Evolutionary conservation across 2,113 vertebrate species (phyloP).

Genomic region (Amblyornis subalaris): DNA sequence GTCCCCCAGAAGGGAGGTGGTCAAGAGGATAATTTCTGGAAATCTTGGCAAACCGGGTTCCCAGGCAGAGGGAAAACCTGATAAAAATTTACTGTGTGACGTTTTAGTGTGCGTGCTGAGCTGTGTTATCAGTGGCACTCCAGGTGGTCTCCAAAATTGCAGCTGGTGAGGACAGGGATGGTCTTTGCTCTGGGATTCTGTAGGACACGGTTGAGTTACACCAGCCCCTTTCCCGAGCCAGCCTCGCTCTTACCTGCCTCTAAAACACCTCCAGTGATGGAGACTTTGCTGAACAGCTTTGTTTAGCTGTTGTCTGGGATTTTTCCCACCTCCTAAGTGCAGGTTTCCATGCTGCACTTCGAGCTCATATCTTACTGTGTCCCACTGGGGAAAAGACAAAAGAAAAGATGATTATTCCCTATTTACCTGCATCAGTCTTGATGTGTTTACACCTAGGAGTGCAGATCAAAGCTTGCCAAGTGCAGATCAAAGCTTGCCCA

Average conservation of each 20-base stretch:
- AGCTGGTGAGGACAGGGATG: not conserved
- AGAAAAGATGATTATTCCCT: not conserved
- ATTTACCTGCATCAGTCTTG: not conserved
- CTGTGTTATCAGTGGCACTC: not conserved
- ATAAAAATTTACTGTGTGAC: not conserved
- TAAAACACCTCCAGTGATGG: not conserved
- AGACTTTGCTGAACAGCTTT: not conserved
- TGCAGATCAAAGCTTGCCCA: not conserved
- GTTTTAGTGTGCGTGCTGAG: not conserved
- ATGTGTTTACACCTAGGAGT: not conserved
- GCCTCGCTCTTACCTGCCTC: not conserved
- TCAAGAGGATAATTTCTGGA: not conserved
- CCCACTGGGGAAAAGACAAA: not conserved
- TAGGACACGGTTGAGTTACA: not conserved
- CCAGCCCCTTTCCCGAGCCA: not conserved
- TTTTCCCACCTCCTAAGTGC: not conserved
- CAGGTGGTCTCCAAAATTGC: not conserved
- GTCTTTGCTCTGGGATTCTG: not conserved
- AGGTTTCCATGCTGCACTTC: not conserved
- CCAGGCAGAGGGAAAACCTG: not conserved
- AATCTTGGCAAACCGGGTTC: not conserved
- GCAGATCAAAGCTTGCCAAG: not conserved
- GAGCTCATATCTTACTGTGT: accelerated
- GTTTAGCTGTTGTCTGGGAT: not conserved
- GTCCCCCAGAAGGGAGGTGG: not conserved